Evolutionary conservation across 2,113 vertebrate species (phyloP).

Genomic region (Lota lota): DNA sequence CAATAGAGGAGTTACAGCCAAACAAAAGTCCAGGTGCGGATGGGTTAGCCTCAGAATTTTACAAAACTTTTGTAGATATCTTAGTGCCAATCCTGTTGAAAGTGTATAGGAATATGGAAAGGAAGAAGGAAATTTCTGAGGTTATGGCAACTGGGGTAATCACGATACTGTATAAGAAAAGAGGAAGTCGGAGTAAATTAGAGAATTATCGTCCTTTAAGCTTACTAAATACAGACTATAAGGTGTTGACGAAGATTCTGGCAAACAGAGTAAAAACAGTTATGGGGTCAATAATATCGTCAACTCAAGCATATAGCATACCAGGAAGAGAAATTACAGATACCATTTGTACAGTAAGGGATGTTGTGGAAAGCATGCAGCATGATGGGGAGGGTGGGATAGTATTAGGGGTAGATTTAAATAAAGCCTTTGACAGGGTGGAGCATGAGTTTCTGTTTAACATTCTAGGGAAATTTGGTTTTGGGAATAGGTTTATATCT

Average conservation of each 20-base stretch:
- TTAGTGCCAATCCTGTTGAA: neutral
- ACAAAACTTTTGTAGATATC: neutral
- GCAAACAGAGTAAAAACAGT: neutral
- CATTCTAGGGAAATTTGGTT: neutral
- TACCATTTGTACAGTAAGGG: neutral
- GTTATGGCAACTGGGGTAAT: neutral
- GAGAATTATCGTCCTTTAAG: neutral
- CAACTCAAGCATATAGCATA: neutral
- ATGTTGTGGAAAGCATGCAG: neutral
- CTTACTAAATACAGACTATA: neutral
- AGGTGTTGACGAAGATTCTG: neutral
- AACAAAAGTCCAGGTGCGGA: neutral
- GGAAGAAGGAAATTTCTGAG: no score
- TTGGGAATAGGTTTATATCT: neutral
- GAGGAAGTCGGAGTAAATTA: neutral
- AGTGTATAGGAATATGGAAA: neutral
- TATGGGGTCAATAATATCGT: neutral
- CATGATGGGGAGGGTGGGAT: neutral
- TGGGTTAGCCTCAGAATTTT: neutral
- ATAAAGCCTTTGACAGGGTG: neutral
- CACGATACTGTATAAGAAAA: neutral
- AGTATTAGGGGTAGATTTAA: neutral
- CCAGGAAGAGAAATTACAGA: neutral
- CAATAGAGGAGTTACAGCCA: neutral
- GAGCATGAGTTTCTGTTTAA: neutral